Conservation (phyloP, 2,113 vertebrate genomes). For the Aviceda subcristata region DNA sequence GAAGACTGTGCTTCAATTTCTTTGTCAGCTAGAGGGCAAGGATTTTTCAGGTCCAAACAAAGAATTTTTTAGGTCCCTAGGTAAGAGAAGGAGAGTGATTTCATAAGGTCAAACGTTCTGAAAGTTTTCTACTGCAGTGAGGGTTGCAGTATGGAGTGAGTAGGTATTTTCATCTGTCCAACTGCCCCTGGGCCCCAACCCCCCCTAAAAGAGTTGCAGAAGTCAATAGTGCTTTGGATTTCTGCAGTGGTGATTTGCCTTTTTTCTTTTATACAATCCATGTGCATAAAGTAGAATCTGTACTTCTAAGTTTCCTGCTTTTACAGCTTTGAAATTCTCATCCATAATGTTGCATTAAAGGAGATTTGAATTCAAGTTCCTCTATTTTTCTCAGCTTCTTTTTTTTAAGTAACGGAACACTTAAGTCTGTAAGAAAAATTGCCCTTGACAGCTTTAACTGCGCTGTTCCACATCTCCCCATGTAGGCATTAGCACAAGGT, state of each 20-base stretch:
- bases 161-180: background rate
- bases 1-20: background rate
- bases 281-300: background rate
- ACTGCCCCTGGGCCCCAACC: background rate
- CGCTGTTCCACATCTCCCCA: background rate
- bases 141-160: background rate
- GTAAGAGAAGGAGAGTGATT: background rate
- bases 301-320: background rate
- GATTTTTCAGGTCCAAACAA: background rate
- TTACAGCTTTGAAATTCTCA: slow-evolving; percentile 14
- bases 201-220: background rate
- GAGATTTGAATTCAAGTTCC: slow-evolving; percentile 16
- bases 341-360: slow-evolving; percentile 32
- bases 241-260: background rate
- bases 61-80: background rate
- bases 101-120: background rate
- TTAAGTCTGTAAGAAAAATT: slow-evolving; percentile 61
- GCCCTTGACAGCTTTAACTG: slow-evolving; percentile 52
- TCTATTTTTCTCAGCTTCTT: background rate
- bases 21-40: background rate
- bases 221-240: background rate
- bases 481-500: slow-evolving; percentile 12
- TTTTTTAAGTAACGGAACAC: background rate
- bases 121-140: background rate
- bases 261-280: background rate